A percentile compares a stretch with the other conserved stretches of the same genome.
phyloP scores from a whole-genome alignment of 2,797 vertebrate species.

The Eptatretus atami region DNA sequence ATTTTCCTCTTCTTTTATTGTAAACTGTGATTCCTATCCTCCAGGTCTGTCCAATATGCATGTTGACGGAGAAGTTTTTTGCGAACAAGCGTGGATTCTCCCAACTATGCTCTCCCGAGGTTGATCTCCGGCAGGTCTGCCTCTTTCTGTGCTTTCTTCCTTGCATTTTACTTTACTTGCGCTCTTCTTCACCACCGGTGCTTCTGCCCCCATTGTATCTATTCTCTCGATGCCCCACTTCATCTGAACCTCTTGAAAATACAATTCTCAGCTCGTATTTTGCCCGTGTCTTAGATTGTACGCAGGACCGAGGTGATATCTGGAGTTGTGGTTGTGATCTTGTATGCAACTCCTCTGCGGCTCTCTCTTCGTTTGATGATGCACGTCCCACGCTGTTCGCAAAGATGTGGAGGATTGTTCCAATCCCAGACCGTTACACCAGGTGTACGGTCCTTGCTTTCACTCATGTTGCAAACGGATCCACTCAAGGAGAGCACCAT shows the following conservation, averaged over 20 bases:
- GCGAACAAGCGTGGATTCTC: slow-evolving; percentile 82
- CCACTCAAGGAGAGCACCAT: slow-evolving; percentile 81
- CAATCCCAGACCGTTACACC: slow-evolving; percentile 84
- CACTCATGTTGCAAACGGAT: slow-evolving; percentile 90
- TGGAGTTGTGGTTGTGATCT: slow-evolving; percentile 92
- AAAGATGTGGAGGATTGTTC: slow-evolving; percentile 95
- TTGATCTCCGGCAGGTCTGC: slow-evolving; percentile 80
- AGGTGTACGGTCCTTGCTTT: slow-evolving; percentile 29
- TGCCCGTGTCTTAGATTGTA: slow-evolving; percentile 29
- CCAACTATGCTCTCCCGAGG: slow-evolving; percentile 91
- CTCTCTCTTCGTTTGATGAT: slow-evolving; percentile 81
- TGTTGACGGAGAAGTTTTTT: slow-evolving; percentile 95
- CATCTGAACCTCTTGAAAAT: neutral
- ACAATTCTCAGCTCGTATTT: neutral
- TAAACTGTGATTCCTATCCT: too few relatives aligned
- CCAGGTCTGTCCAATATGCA: slow-evolving; percentile 93
- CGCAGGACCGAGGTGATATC: slow-evolving; percentile 86
- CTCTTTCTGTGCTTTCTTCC: neutral
- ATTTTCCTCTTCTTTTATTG: too few relatives aligned
- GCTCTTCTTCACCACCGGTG: neutral
- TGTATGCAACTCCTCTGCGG: slow-evolving; percentile 85
- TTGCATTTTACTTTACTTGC: neutral
- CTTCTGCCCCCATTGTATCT: neutral
- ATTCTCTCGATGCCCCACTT: neutral
- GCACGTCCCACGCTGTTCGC: slow-evolving; percentile 78